Base-by-base conservation (phyloP, 2,797 vertebrate genomes). In the Babyrousa celebensis region DNA sequence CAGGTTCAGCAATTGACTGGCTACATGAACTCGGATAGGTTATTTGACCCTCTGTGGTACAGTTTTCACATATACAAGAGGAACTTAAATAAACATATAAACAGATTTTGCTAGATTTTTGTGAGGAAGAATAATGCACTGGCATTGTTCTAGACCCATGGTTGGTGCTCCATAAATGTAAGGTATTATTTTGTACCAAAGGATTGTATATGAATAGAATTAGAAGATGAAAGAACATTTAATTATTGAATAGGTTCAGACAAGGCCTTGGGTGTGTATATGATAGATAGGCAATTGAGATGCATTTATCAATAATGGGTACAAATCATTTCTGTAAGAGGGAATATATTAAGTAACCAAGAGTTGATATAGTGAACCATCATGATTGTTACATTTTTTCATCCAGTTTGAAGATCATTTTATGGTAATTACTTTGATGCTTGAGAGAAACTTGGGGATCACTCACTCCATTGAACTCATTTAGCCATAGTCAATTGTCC, bases 401-500 rank as follows among this genome's bases (percentile, higher is more conserved):
- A 83, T 74, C 25, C 12, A 77, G n/a, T 80, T 70, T 90, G 32
- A 74, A 93, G 25, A 74, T 75, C 90, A 58, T 21, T 25, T 58
- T 54, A 79, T 54, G 67, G 9, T 52, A 74, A 88, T 87, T 68
- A 63, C 23, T 88, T 79, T 63, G 52, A 97, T 54, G 2, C 40
- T 89, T 87, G 32, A 83, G 72, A 54, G 56, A 95, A 74, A 0
- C 27, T 62, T 89, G 6, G 12, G 63, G 20, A 7, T 75, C 2
- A 23, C 36, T 80, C 6, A 60, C 6, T 88, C 77, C 32, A 16
- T 79, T 48, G 43, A 1, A 74, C 21, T 85, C 18, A 60, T 29
- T 84, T 94, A 80, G n/a, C 29, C 48, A 68, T 2, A 77, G 25
- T 68, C 21, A 25, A 3, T 23, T 94, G 63, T 48, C 16, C 36